Evolutionary conservation across 2,888 invertebrate genomes (phyloP).

Genomic region (Drosophila affinis): DNA sequence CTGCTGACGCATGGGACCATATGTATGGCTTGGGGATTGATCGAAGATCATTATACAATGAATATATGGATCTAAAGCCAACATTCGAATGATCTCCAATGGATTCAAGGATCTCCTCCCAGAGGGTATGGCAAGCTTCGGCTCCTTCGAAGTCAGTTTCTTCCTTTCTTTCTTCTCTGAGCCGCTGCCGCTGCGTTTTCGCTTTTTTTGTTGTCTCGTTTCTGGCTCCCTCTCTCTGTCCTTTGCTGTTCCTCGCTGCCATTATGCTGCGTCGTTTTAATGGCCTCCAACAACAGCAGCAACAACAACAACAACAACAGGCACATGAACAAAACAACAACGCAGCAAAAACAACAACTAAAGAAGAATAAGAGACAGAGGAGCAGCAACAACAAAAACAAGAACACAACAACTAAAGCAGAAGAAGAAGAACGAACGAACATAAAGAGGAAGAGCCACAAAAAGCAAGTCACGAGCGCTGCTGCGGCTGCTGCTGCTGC

Average conservation of each 20-base stretch:
- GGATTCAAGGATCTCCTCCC: neutral
- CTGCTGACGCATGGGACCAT: too few relatives aligned
- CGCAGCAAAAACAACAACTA: too few relatives aligned
- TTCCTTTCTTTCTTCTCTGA: constrained; percentile 24
- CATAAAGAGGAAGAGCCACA: constrained; percentile 35
- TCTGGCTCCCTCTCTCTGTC: constrained; percentile 23
- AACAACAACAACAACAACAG: neutral
- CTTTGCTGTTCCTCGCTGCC: constrained; percentile 67
- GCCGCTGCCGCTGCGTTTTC: constrained; percentile 32
- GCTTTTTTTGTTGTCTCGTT: constrained; percentile 30
- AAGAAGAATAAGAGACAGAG: constrained; percentile 7
- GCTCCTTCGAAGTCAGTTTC: constrained; percentile 12
- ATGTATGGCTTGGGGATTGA: too few relatives aligned
- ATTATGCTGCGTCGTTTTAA: constrained; percentile 81
- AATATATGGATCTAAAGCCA: too few relatives aligned
- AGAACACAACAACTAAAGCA: constrained; percentile 25
- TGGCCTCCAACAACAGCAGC: constrained; percentile 57
- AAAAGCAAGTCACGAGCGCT: constrained; percentile 60
- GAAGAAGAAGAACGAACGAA: constrained; percentile 2
- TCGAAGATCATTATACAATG: too few relatives aligned
- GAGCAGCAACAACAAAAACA: constrained; percentile 24
- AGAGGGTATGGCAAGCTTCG: neutral
- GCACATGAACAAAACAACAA: constrained; percentile 45
- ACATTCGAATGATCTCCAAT: too few relatives aligned
- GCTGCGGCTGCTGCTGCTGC: constrained; percentile 7